Evolutionary conservation across 2,888 invertebrate genomes (phyloP).

Genomic region (Aphodius sticticus): DNA sequence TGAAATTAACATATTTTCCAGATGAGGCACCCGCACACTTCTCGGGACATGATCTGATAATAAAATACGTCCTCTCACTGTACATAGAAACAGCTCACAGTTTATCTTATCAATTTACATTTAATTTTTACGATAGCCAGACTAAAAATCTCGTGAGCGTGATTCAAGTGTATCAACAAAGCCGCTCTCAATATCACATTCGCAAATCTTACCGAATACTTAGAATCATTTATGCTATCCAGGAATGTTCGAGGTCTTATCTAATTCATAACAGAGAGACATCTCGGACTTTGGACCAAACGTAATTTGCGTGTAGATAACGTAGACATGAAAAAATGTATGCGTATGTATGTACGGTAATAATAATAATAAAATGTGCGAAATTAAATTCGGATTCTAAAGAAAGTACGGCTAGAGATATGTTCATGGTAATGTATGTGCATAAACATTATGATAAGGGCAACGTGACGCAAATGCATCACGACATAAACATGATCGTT

Average conservation of each 20-base stretch:
- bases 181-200: not conserved
- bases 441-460: not conserved
- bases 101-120: not conserved
- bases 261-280: not conserved
- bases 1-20: too few relatives aligned
- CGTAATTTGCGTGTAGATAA: not conserved
- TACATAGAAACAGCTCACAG: not conserved
- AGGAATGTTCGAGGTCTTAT: not conserved
- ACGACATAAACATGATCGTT: not conserved
- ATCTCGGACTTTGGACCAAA: not conserved
- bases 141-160: not conserved
- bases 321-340: not conserved
- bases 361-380: not conserved
- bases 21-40: not conserved
- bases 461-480: not conserved
- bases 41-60: not conserved
- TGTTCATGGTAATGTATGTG: not conserved
- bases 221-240: not conserved
- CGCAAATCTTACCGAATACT: not conserved
- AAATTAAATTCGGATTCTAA: not conserved
- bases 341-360: too few relatives aligned
- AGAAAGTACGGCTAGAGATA: not conserved
- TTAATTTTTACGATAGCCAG: not conserved
- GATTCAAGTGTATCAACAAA: not conserved
- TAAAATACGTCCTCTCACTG: not conserved